A percentile compares a stretch with the other conserved stretches of the same genome.
These are phyloP conservation scores for Todiramphus saurophagus DNA, from an alignment of 2,113 vertebrate genomes.

Conservation along the genomic window DNA sequence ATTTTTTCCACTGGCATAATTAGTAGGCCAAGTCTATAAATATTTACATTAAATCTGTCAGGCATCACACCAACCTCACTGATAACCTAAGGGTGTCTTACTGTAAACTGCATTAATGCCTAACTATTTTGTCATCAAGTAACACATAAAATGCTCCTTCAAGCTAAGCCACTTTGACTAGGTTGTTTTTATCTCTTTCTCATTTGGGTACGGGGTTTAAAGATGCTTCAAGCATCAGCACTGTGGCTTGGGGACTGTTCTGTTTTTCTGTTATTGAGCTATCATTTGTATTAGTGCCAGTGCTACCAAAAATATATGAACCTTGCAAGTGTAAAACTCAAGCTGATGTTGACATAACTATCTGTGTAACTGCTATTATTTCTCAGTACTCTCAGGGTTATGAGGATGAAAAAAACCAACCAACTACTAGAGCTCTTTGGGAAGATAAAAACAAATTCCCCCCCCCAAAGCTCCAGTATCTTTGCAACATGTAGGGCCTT, in stretches of 20 bases:
- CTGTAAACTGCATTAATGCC: conserved; percentile 47
- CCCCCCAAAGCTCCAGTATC: background rate
- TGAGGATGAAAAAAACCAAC: background rate
- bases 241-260: conserved; percentile 2
- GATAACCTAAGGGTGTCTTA: conserved; percentile 54
- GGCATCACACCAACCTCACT: conserved; percentile 38
- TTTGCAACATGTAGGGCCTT: background rate
- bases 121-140: conserved; percentile 66
- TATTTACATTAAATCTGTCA: conserved; percentile 68
- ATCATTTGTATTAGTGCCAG: conserved; percentile 34
- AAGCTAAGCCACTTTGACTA: conserved; percentile 49
- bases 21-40: conserved; percentile 68
- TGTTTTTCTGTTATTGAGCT: conserved; percentile 46
- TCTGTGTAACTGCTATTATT: conserved; percentile 8
- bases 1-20: conserved; percentile 57
- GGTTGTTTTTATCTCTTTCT: conserved; percentile 59
- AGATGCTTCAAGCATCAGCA: conserved; percentile 19
- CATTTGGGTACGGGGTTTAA: conserved; percentile 35
- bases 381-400: conserved; percentile 26
- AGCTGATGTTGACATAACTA: conserved; percentile 47
- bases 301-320: conserved; percentile 19
- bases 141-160: conserved; percentile 51
- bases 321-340: conserved; percentile 37
- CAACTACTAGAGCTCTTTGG: background rate
- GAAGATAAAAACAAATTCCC: conserved; percentile 37